Evolutionary conservation across 2,888 invertebrate genomes (phyloP).

Genomic region (Brachycybe producta): DNA sequence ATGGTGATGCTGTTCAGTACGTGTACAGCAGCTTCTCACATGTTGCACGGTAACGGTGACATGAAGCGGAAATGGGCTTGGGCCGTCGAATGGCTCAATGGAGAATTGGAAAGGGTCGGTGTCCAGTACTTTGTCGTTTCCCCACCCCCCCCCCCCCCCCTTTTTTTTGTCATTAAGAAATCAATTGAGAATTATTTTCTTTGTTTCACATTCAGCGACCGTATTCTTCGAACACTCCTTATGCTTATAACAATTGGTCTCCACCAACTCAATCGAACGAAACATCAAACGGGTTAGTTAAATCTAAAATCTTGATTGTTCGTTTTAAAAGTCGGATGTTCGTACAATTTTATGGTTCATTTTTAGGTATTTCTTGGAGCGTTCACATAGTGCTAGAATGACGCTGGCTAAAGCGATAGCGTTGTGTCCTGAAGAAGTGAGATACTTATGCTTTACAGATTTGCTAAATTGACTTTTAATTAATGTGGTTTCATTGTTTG

Average conservation of each 20-base stretch:
- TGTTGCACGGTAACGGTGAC: slow-evolving; percentile 62
- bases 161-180: slow-evolving; percentile 40
- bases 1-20: slow-evolving; percentile 79
- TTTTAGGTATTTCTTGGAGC: slow-evolving; percentile 55
- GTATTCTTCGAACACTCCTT: slow-evolving; percentile 46
- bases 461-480: background rate
- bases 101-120: slow-evolving; percentile 58
- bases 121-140: slow-evolving; percentile 18
- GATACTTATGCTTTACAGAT: too few relatives aligned
- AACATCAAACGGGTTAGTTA: slow-evolving; percentile 70
- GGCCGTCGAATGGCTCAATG: slow-evolving; percentile 88
- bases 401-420: slow-evolving; percentile 68
- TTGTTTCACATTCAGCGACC: slow-evolving; percentile 29
- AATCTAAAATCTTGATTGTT: too few relatives aligned
- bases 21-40: slow-evolving; percentile 63
- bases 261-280: slow-evolving; percentile 90
- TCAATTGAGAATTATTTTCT: background rate
- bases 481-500: background rate
- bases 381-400: slow-evolving; percentile 83
- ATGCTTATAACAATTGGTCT: slow-evolving; percentile 75
- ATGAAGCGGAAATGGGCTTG: slow-evolving; percentile 74
- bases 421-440: slow-evolving; percentile 52
- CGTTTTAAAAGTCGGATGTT: too few relatives aligned
- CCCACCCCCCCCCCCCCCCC: too few relatives aligned
- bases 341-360: too few relatives aligned